Conservation (phyloP, 2,888 invertebrate species). For the Lasioglossum vierecki region DNA sequence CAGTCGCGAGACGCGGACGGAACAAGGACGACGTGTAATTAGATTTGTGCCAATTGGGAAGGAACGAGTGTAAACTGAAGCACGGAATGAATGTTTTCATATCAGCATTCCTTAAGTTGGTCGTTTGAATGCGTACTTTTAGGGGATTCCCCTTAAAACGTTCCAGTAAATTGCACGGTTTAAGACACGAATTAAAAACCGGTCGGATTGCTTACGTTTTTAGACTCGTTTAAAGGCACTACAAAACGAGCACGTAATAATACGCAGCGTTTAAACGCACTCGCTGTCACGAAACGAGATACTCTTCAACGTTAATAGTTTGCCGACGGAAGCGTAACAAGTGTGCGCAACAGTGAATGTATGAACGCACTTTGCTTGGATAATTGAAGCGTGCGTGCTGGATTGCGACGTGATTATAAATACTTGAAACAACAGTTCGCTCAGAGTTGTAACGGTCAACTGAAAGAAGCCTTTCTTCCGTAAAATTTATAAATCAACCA, state of each 20-base stretch:
- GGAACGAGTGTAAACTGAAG: background rate
- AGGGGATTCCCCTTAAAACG: background rate
- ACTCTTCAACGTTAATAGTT: conserved; percentile 9
- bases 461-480: too few relatives aligned
- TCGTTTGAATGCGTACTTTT: background rate
- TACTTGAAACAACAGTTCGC: background rate
- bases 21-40: background rate
- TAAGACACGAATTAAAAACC: background rate
- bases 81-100: background rate
- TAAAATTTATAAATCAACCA: too few relatives aligned
- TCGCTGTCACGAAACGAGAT: conserved; percentile 1
- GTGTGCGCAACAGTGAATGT: background rate
- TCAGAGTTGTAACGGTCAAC: too few relatives aligned
- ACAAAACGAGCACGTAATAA: conserved; percentile 1
- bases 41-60: background rate
- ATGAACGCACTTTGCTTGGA: background rate
- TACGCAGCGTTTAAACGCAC: conserved; percentile 2
- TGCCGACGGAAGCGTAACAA: conserved; percentile 7
- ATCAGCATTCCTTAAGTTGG: background rate
- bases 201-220: background rate
- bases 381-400: background rate
- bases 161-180: background rate
- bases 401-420: background rate
- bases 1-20: too few relatives aligned
- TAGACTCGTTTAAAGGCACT: background rate